phyloP scores from a whole-genome alignment of 2,113 vertebrate species.

The Plestiodon gilberti region DNA sequence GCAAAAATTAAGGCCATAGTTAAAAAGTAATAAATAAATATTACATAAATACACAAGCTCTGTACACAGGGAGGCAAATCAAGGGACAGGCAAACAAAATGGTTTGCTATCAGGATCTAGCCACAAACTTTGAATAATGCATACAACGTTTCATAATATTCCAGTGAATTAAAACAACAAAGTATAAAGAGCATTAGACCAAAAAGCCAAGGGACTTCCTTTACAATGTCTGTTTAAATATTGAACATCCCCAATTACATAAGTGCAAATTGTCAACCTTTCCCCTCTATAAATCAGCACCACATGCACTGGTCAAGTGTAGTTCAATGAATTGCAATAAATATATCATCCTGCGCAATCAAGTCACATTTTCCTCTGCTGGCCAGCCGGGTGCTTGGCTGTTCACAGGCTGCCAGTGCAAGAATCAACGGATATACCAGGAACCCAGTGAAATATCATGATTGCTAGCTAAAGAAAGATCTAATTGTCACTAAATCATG shows the following conservation, averaged over 20 bases:
- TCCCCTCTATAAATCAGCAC: slow-evolving; percentile 3
- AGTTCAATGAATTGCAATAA: background rate
- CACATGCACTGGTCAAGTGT: background rate
- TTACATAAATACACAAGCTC: background rate
- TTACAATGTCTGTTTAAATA: slow-evolving; percentile 12
- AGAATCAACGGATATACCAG: background rate
- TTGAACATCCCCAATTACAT: slow-evolving; percentile 16
- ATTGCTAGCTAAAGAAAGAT: slow-evolving; percentile 20
- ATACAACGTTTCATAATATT: slow-evolving; percentile 15
- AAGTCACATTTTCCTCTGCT: background rate
- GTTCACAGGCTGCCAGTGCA: background rate
- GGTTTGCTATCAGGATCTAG: background rate
- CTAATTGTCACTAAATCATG: slow-evolving; percentile 38
- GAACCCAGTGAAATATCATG: slow-evolving; percentile 20
- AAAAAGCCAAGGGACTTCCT: background rate
- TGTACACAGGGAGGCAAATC: background rate
- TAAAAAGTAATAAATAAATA: background rate
- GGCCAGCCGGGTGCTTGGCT: background rate
- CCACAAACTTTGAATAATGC: slow-evolving; percentile 18
- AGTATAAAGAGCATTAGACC: slow-evolving; percentile 12
- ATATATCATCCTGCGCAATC: background rate
- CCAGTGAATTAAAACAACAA: slow-evolving; percentile 7
- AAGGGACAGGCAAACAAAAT: background rate
- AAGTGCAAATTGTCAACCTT: slow-evolving; percentile 5
- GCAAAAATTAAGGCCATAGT: background rate